A percentile compares a stretch with the other conserved stretches of the same genome.
These are phyloP conservation scores for Solenopsis fugax DNA, from an alignment of 1,140 invertebrate species.

Conservation along the genomic window DNA sequence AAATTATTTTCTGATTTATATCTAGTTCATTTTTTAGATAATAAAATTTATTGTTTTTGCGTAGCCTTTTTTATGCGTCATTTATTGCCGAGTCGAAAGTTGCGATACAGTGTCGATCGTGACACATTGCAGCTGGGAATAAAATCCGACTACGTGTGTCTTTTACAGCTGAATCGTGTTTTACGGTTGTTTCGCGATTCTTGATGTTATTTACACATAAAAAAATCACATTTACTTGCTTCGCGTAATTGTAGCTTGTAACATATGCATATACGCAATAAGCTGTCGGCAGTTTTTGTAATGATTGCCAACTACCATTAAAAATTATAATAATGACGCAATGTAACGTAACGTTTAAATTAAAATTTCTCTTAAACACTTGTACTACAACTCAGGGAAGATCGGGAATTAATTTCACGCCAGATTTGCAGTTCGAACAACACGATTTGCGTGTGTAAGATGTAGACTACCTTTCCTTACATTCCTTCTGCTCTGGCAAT, in stretches of 20 bases:
- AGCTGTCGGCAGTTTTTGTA: neutral
- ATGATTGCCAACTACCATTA: neutral
- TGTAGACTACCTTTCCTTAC: constrained; percentile 50
- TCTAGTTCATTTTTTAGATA: too few relatives aligned
- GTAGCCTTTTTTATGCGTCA: constrained; percentile 33
- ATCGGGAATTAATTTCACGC: constrained; percentile 60
- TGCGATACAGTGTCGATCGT: constrained; percentile 24
- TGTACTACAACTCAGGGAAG: neutral
- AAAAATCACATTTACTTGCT: constrained; percentile 8
- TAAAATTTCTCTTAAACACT: neutral
- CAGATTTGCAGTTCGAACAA: neutral
- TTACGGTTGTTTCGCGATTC: neutral
- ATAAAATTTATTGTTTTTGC: too few relatives aligned
- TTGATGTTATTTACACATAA: constrained; percentile 22
- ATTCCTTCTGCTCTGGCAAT: constrained; percentile 65
- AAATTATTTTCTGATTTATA: too few relatives aligned
- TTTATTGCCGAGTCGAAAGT: constrained; percentile 33
- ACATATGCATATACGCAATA: neutral
- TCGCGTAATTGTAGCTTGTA: constrained; percentile 13
- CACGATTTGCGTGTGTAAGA: neutral
- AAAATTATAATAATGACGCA: constrained; percentile 2
- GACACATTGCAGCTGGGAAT: constrained; percentile 48
- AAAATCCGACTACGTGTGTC: constrained; percentile 35
- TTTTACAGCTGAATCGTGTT: constrained; percentile 41
- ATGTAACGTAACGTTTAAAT: neutral